These are phyloP conservation scores for Caenorhabditis sp. DNA, from an alignment of 2,888 invertebrate species.

Conservation along the genomic window DNA sequence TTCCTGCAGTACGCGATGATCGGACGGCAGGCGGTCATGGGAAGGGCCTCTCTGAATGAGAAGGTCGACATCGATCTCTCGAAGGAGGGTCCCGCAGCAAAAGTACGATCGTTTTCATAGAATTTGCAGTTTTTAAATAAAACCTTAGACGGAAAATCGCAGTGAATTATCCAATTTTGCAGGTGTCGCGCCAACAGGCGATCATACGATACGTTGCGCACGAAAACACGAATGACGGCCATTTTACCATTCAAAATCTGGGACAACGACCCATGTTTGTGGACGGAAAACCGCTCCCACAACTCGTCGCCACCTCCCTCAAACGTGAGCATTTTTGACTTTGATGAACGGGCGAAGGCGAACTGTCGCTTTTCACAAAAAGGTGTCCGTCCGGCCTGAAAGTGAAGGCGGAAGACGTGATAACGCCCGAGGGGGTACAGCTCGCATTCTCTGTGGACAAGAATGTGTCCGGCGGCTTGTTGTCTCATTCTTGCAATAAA, in stretches of 20 bases:
- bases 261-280: constrained; percentile 54
- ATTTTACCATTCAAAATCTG: constrained; percentile 42
- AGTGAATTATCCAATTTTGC: too few relatives aligned
- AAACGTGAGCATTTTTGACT: constrained; percentile 3
- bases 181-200: constrained; percentile 65
- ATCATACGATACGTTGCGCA: constrained; percentile 47
- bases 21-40: constrained; percentile 83
- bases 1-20: constrained; percentile 57
- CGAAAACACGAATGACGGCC: not conserved
- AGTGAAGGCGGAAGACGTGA: too few relatives aligned
- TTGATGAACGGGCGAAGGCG: not conserved
- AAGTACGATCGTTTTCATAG: not conserved
- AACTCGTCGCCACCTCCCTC: constrained; percentile 18
- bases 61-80: constrained; percentile 74
- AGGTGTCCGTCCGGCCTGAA: too few relatives aligned
- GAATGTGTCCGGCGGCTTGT: too few relatives aligned
- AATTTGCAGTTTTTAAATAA: not conserved
- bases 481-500: too few relatives aligned
- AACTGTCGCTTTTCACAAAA: too few relatives aligned
- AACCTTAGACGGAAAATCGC: too few relatives aligned
- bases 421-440: too few relatives aligned
- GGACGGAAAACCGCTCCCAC: constrained; percentile 45
- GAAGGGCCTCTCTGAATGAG: constrained; percentile 79
- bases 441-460: too few relatives aligned
- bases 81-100: constrained; percentile 66